phyloP scores from a whole-genome alignment of 2,113 vertebrate genomes.

The Thunnus thynnus region DNA sequence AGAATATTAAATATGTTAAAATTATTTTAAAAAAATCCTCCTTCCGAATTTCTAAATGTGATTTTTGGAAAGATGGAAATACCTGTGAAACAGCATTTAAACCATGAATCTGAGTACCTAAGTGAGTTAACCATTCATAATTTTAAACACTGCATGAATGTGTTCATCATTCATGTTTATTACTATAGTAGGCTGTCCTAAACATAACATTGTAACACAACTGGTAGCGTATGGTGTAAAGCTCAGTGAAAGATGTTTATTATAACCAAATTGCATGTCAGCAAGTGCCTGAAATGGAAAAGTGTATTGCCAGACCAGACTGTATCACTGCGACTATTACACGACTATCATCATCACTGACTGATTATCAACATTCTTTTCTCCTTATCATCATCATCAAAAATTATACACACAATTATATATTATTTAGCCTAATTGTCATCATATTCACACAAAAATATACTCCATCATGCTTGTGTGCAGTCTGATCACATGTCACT shows the following conservation, averaged over 20 bases:
- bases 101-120: no score
- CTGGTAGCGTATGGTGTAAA: no score
- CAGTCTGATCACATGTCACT: background rate
- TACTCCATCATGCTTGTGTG: background rate
- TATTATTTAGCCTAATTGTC: background rate
- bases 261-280: slow-evolving; percentile 5
- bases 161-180: background rate
- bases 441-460: slow-evolving; percentile 5
- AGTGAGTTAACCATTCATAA: background rate
- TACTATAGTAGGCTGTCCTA: background rate
- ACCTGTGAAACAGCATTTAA: no score
- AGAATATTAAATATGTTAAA: no score
- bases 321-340: background rate
- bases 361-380: slow-evolving; percentile 15
- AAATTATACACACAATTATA: background rate
- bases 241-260: background rate
- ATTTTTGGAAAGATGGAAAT: no score
- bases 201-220: background rate
- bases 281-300: background rate
- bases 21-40: no score
- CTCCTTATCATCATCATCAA: background rate
- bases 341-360: background rate
- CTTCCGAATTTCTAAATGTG: no score
- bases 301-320: background rate
- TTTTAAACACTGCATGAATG: background rate